phyloP scores from a whole-genome alignment of 2,888 invertebrate genomes.

The Diarsia mendica region DNA sequence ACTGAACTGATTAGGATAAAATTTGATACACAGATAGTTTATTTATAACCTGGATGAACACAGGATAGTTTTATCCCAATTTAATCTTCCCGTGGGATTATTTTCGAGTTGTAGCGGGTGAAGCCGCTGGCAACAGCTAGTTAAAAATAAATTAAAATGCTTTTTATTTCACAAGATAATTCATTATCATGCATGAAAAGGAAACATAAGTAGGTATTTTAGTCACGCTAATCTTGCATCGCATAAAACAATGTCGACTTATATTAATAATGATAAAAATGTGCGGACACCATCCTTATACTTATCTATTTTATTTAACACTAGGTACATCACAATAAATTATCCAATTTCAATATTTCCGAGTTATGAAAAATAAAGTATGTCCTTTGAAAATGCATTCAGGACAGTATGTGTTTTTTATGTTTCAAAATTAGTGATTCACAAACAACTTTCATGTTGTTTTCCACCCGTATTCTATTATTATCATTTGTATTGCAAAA shows the following conservation, averaged over 20 bases:
- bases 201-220: constrained; percentile 1
- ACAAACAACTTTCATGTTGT: background rate
- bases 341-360: background rate
- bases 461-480: background rate
- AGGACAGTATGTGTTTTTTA: background rate
- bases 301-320: background rate
- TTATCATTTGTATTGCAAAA: background rate
- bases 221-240: constrained; percentile 22
- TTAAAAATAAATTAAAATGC: background rate
- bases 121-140: too few species aligned
- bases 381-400: background rate
- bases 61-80: too few species aligned
- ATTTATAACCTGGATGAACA: too few species aligned
- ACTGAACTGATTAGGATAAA: too few species aligned
- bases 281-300: background rate
- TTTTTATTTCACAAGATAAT: constrained; percentile 6
- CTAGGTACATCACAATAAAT: background rate
- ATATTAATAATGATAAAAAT: constrained; percentile 18
- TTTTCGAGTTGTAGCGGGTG: too few species aligned
- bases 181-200: constrained; percentile 19
- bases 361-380: background rate
- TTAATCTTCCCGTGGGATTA: too few species aligned
- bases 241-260: constrained; percentile 8
- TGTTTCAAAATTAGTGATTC: background rate
- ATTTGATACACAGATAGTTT: too few species aligned